Percentiles rank a stretch among this genome's conserved stretches.
Evolutionary conservation across 1,140 invertebrate species (phyloP).

Genomic region (Danaus melanippus): DNA sequence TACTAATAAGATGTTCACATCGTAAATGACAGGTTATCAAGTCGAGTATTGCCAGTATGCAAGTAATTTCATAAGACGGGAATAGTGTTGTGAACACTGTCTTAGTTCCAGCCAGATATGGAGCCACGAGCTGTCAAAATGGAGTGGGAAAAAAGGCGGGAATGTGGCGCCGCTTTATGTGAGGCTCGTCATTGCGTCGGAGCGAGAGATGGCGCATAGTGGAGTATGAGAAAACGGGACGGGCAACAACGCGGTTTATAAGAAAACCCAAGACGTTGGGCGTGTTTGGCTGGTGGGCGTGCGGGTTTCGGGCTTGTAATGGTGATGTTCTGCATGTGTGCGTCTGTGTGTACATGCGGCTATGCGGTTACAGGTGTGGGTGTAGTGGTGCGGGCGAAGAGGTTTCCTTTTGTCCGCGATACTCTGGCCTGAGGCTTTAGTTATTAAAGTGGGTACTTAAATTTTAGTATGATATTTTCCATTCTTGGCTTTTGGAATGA

Average conservation of each 20-base stretch:
- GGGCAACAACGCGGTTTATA: conserved; percentile 67
- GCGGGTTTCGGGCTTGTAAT: conserved; percentile 53
- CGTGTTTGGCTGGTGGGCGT: conserved; percentile 70
- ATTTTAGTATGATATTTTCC: conserved; percentile 62
- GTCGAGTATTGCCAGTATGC: no score
- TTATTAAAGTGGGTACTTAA: conserved; percentile 66
- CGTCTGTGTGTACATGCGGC: conserved; percentile 33
- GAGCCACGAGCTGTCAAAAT: conserved; percentile 72
- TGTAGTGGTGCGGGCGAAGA: conserved; percentile 39
- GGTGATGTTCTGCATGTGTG: conserved; percentile 40
- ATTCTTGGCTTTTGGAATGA: conserved; percentile 42
- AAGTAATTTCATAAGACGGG: no score
- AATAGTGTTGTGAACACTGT: conserved; percentile 46
- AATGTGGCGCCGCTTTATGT: conserved; percentile 70
- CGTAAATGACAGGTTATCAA: no score
- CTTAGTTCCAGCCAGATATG: conserved; percentile 68
- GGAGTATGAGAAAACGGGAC: conserved; percentile 38
- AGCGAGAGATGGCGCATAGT: conserved; percentile 32
- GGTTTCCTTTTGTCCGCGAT: conserved; percentile 67
- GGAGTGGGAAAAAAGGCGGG: conserved; percentile 72
- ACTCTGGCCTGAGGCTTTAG: conserved; percentile 60
- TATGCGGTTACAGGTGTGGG: conserved; percentile 35
- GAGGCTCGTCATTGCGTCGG: conserved; percentile 65
- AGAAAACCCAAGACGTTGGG: conserved; percentile 72
- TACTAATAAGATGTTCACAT: no score